Conservation (phyloP, 2,888 invertebrate species). For the Nymphalis urticae region DNA sequence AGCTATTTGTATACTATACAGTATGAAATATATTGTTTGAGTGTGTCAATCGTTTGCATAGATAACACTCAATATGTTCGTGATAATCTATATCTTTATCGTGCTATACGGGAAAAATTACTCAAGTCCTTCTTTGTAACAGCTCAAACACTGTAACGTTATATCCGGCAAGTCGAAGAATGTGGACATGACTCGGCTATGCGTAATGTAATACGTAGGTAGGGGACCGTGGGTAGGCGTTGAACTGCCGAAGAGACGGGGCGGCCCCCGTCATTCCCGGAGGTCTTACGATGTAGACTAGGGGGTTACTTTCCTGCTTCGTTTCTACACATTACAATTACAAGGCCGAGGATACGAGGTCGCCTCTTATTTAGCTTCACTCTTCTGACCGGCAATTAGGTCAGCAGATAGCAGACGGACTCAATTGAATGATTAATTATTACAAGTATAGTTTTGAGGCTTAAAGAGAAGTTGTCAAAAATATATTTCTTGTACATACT, state of each 20-base stretch:
- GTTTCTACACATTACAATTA: slow-evolving; percentile 32
- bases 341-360: slow-evolving; percentile 38
- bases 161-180: slow-evolving; percentile 18
- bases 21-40: neutral
- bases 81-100: slow-evolving; percentile 11
- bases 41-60: slow-evolving; percentile 1
- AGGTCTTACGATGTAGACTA: slow-evolving; percentile 53
- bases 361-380: slow-evolving; percentile 36
- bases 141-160: slow-evolving; percentile 14
- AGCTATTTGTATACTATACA: neutral
- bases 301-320: slow-evolving; percentile 43
- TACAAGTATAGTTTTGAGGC: slow-evolving; percentile 17
- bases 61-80: slow-evolving; percentile 8
- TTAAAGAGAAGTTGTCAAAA: neutral
- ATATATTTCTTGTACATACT: neutral
- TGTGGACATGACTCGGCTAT: slow-evolving; percentile 23
- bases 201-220: slow-evolving; percentile 37
- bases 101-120: slow-evolving; percentile 13
- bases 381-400: slow-evolving; percentile 39
- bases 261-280: slow-evolving; percentile 63
- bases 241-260: slow-evolving; percentile 49
- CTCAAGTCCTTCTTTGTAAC: slow-evolving; percentile 18
- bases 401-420: slow-evolving; percentile 38
- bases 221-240: slow-evolving; percentile 37
- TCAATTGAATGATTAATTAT: slow-evolving; percentile 39